These are phyloP conservation scores for Drosophila lowei DNA, from an alignment of 1,140 invertebrate genomes.

Conservation along the genomic window DNA sequence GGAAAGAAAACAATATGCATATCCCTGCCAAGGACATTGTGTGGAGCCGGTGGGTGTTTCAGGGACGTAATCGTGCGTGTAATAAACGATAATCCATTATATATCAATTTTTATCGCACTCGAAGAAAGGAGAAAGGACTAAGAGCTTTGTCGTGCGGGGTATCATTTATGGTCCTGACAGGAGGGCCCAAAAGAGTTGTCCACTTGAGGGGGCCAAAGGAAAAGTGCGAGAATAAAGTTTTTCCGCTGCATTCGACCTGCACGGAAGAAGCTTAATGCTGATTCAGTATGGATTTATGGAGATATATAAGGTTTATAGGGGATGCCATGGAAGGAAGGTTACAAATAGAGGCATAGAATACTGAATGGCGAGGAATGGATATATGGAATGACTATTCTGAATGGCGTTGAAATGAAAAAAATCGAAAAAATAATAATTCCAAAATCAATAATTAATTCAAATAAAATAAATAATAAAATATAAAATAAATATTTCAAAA, in stretches of 20 bases:
- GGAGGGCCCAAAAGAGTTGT: conserved; percentile 12
- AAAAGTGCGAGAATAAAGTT: conserved; percentile 17
- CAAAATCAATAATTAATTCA: too few relatives aligned
- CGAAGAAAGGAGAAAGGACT: conserved; percentile 30
- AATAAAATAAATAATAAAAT: too few relatives aligned
- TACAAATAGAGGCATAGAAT: too few relatives aligned
- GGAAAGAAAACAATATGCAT: conserved; percentile 46
- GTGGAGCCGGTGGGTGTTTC: neutral
- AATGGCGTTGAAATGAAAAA: too few relatives aligned
- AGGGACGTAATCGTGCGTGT: conserved; percentile 51
- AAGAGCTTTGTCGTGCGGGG: conserved; percentile 21
- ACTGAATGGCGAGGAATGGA: too few relatives aligned
- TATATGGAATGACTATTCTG: too few relatives aligned
- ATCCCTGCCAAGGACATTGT: conserved; percentile 34
- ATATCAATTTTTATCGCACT: conserved; percentile 60
- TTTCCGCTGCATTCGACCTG: neutral
- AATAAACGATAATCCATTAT: conserved; percentile 62
- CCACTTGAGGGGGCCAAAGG: conserved; percentile 22
- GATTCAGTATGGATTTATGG: too few relatives aligned
- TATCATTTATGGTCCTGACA: conserved; percentile 34
- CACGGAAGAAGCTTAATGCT: too few relatives aligned
- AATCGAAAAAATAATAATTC: too few relatives aligned
- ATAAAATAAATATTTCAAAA: too few relatives aligned
- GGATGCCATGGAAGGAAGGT: too few relatives aligned
- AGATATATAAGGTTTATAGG: too few relatives aligned